Base-by-base conservation (phyloP, 2,888 invertebrate species). In the Pyrrhosoma nymphula region DNA sequence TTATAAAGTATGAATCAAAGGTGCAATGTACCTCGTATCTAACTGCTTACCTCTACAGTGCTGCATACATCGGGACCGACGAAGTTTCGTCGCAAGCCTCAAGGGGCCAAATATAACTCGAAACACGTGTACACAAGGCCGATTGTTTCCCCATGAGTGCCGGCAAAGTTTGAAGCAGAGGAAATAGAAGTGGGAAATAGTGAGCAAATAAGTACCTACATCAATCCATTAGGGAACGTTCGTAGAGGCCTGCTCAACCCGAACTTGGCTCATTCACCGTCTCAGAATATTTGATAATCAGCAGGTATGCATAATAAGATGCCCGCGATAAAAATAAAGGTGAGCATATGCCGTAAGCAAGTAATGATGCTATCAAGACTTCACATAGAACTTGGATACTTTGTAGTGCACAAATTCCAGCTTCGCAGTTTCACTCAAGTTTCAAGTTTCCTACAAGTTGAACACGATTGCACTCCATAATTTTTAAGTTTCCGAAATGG, bases 91-190 rank as follows among this genome's bases (percentile, higher is more conserved):
- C 20, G 12, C 35, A 82, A 14, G 26, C 82, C 82, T 82, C 35
- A 4, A 60, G 82, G 82, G 82, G n/a, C 35, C 82, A 35, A 35
- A 82, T 82, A 82, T 30, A 16, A 30, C 82, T 82, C 82, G 30
- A 82, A 60, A 82, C 69, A 82, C 35, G 82, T 82, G 82, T 35
- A 82, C 82, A 35, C 82, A 82, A 82, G 30, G n/a, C 12, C 82
- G 82, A 82, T 82, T 82, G 82, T 82, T 82, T 82, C 35, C 82
- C 26, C 82, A 82, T 82, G 82, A 82, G 82, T 26, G 30, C 82
- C 82, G 82, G 16, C 82, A 82, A 82, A 82, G 82, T 82, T 82
- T 82, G 82, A 2, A 82, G 82, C 82, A 82, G 30, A 82, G 82
- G 82, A 82, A 35, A 35, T 14, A 82, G 82, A 82, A 82, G 82